Evolutionary conservation across 2,797 vertebrate species (phyloP), one percentile per base, ranked within the genome.

Genomic region (Cynodonichthys magdalenae): DNA sequence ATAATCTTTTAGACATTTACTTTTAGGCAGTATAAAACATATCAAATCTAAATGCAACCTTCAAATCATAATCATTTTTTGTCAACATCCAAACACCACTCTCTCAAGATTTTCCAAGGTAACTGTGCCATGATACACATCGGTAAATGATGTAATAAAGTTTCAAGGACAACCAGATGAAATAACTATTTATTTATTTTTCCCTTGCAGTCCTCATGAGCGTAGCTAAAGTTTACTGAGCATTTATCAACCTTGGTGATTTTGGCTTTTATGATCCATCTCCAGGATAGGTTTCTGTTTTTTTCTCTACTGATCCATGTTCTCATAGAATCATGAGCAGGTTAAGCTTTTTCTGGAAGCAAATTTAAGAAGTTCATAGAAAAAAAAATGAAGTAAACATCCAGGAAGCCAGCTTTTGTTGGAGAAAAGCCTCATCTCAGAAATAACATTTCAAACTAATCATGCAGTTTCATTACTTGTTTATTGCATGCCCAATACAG

Each of bases 1-100:
- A 54, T 48, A 46, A 46, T 27, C 18, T 56, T 55, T 68, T 54
- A 45, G 28, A 24, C 44, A 52, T 53, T 64, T 31, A 53, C 28
- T 47, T 49, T 54, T 27, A 19, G 15, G 42, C 42, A 48, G 53
- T 42, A 41, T 49, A 12, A 64, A 53, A 17, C 51, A 5, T 46
- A 12, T 62, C 53, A 19, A 54, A 5, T 28, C 51, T 17, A 63
- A 48, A 54, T 14, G 46, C 27, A 28, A 15, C 28, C 14, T 50
- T 41, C n/a, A 39, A 18, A 53, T 44, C 15, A 59, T 50, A 39
- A 64, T 41, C 12, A 24, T 5, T 11, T 11, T 67, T 5, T 52
- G 31, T 63, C 15, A 31, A 2, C 0, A 24, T 34, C 12, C 49
- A 53, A 59, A 63, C 28, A 17, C 36, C 8, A n/a, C 39, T 56